Evolutionary conservation across 2,113 vertebrate species (phyloP), one percentile per base, ranked within the genome.

Genomic region (Rafetus swinhoei): DNA sequence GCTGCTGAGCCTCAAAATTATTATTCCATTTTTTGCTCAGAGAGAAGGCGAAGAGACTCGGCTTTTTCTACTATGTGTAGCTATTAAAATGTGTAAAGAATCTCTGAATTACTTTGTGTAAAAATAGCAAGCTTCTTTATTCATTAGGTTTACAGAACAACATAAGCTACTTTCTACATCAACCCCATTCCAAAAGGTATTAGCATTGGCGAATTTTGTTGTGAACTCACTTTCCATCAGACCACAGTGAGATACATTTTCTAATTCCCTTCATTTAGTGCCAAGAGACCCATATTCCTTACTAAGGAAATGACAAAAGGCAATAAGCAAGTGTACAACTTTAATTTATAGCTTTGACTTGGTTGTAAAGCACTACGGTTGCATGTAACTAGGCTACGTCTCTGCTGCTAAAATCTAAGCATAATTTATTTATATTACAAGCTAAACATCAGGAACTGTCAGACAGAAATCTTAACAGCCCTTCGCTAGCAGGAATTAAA

Each of bases 361-460:
- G 89, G 93, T n/a, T 96, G 96, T 90, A 94, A 95, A 95, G 96
- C 95, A 94, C 95, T 95, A 96, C 92, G 92, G 90, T 85, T 91
- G 94, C 84, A 86, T 94, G 96, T 93, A 97, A 97, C 84, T 93
- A 95, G 96, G 96, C 94, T 94, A 97, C 79, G 92, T 95, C 92
- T 97, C 96, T 88, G 91, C 96, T 94, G 92, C 95, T 97, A 95
- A 95, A 98, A 97, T 89, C 88, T 90, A 91, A 96, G 96, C 96
- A 97, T 97, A 96, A 97, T 97, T 97, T 97, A 97, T 91, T 93
- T 96, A 94, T 94, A 95, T 96, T 97, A 96, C 95, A 94, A 97
- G 92, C 94, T 94, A 96, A 96, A 97, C 97, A 96, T 95, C 97
- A 96, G 95, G 94, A 96, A 95, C 91, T 95, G 95, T 96, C 96